Evolutionary conservation across 2,797 vertebrate genomes (phyloP).

Genomic region (Pangasius djambal): DNA sequence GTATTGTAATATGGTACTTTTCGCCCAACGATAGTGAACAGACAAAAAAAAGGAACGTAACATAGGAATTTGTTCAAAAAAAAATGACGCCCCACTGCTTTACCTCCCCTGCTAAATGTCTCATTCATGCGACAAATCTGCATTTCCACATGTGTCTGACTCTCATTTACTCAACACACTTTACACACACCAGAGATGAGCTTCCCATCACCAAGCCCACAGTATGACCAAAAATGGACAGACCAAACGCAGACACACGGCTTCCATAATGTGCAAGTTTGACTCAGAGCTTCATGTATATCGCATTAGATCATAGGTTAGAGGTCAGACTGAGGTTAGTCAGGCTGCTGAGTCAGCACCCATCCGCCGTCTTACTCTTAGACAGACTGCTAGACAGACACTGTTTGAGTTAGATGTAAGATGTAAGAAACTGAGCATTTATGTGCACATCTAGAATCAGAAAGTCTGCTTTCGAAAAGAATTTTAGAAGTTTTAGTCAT

Average conservation of each 20-base stretch:
- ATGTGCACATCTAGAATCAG: not conserved
- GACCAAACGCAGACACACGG: not conserved
- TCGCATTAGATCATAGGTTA: slow-evolving; percentile 21
- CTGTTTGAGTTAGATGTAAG: not conserved
- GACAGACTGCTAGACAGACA: not conserved
- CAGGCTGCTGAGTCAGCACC: not conserved
- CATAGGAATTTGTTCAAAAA: not conserved
- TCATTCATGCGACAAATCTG: not conserved
- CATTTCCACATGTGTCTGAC: not conserved
- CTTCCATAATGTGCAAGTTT: not conserved
- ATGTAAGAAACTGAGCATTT: not conserved
- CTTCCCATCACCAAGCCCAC: not conserved
- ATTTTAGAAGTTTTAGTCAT: not conserved
- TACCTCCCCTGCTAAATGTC: slow-evolving; percentile 1
- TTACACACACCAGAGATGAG: not conserved
- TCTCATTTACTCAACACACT: not conserved
- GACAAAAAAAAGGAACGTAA: not conserved
- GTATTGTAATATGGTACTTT: not conserved
- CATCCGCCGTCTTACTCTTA: not conserved
- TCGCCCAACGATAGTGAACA: not conserved
- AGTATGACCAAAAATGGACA: not conserved
- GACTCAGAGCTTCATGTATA: not conserved
- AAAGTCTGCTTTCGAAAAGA: not conserved
- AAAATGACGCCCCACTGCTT: not conserved
- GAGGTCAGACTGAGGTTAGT: slow-evolving; percentile 12